Conservation (phyloP, 2,113 vertebrate genomes). For the Madoqua kirkii region DNA sequence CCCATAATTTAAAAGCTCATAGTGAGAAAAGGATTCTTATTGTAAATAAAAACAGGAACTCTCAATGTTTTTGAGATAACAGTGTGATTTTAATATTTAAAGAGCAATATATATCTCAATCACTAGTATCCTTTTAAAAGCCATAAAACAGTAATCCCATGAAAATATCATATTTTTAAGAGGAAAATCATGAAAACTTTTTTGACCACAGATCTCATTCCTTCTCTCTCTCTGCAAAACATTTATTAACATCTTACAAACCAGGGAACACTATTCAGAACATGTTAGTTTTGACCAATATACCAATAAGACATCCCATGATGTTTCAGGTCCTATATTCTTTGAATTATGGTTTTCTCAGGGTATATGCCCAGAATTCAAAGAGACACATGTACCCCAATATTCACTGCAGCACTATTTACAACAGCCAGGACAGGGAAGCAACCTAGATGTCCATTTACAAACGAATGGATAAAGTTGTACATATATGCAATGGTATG, state of each 20-base stretch:
- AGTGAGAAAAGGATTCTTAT: background rate
- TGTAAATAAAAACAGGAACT: background rate
- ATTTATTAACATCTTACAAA: background rate
- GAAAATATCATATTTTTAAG: background rate
- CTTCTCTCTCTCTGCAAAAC: background rate
- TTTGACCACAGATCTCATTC: background rate
- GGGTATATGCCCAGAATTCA: background rate
- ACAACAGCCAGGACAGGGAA: background rate
- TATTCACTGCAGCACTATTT: background rate
- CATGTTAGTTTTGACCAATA: background rate
- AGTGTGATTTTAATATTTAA: conserved; percentile 12
- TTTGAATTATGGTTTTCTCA: background rate
- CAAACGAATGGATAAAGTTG: background rate
- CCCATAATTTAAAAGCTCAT: background rate
- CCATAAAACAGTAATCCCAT: background rate
- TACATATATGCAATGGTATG: background rate
- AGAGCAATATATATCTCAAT: background rate
- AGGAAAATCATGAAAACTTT: background rate
- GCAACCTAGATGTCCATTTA: background rate
- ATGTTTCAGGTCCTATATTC: background rate
- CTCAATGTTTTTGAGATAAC: background rate
- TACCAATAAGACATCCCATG: background rate
- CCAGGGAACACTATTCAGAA: background rate
- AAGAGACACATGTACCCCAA: background rate
- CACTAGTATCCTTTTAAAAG: background rate